These are phyloP conservation scores for Clarias macrocephalus DNA, from an alignment of 2,113 vertebrate species.

Conservation along the genomic window DNA sequence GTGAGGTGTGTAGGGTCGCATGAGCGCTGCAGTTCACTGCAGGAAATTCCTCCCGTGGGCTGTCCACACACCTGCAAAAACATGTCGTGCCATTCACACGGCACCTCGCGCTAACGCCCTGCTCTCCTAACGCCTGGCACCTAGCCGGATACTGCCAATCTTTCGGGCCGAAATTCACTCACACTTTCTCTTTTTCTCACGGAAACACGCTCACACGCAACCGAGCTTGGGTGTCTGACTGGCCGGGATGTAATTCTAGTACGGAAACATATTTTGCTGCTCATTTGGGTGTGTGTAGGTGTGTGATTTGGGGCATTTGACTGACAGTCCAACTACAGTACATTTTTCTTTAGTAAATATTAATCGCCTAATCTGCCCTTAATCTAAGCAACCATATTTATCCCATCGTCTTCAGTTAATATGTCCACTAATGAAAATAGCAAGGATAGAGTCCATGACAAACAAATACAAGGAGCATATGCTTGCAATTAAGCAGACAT, in stretches of 20 bases:
- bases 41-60: slow-evolving; percentile 79
- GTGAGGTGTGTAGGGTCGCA: slow-evolving; percentile 33
- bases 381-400: neutral
- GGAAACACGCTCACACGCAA: slow-evolving; percentile 26
- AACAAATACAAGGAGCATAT: slow-evolving; percentile 44
- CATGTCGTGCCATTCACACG: slow-evolving; percentile 61
- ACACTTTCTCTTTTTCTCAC: slow-evolving; percentile 41
- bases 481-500: slow-evolving; percentile 54
- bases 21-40: slow-evolving; percentile 29
- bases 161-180: slow-evolving; percentile 32
- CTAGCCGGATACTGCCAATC: slow-evolving; percentile 22
- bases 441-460: neutral
- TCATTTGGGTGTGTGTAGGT: neutral
- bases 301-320: neutral
- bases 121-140: slow-evolving; percentile 22
- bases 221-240: neutral
- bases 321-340: neutral
- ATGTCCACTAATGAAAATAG: neutral
- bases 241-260: slow-evolving; percentile 2
- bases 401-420: neutral
- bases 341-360: neutral
- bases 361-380: neutral
- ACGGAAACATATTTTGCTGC: neutral
- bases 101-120: slow-evolving; percentile 63
- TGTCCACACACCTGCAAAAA: slow-evolving; percentile 78